A percentile compares a stretch with the other conserved stretches of the same genome.
Conservation (phyloP, 2,113 vertebrate genomes). For the Orthonyx spaldingii region DNA sequence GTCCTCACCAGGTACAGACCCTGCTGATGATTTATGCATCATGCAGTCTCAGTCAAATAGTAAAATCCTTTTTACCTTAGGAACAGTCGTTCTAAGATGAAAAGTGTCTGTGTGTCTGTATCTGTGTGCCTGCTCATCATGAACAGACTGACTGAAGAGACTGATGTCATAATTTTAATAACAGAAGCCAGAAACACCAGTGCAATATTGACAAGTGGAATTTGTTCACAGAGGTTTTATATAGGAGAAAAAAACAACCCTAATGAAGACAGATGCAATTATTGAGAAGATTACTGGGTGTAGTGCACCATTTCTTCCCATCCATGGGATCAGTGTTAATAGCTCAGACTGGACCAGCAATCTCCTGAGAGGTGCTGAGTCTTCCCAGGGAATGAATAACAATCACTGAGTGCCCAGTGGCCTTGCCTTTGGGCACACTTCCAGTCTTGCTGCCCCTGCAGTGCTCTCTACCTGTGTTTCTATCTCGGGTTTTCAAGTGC, state of each 20-base stretch:
- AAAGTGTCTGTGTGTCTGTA: not conserved
- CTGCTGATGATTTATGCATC: not conserved
- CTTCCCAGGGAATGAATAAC: not conserved
- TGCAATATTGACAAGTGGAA: not conserved
- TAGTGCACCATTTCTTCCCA: not conserved
- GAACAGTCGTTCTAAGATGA: not conserved
- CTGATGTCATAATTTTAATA: slow-evolving; percentile 4
- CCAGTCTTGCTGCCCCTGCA: not conserved
- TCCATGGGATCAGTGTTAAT: not conserved
- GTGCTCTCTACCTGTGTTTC: not conserved
- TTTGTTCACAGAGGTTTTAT: not conserved
- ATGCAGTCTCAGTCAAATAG: not conserved
- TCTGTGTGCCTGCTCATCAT: not conserved
- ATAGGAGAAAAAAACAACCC: not conserved
- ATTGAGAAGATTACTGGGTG: not conserved
- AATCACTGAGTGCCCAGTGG: accelerated
- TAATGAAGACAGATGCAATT: not conserved
- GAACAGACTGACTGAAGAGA: not conserved
- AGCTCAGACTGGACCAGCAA: not conserved
- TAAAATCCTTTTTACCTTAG: not conserved
- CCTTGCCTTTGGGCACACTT: not conserved
- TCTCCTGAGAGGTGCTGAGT: not conserved
- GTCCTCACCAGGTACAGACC: not conserved
- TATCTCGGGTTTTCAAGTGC: accelerated
- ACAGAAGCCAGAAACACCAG: not conserved